Conservation (phyloP, 2,113 vertebrate genomes). For the Dolichallabes microphthalmus region DNA sequence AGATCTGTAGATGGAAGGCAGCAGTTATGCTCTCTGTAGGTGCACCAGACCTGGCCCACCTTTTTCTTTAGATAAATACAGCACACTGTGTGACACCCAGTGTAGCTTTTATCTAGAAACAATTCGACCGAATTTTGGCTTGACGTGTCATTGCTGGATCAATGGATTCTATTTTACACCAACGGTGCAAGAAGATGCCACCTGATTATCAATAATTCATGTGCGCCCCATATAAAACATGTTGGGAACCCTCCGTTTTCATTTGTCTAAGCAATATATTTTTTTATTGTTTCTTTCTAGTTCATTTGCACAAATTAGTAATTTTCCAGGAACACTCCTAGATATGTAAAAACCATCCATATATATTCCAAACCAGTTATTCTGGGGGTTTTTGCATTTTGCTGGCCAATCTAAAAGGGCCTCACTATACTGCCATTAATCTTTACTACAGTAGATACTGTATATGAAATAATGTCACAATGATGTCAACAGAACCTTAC, state of each 20-base stretch:
- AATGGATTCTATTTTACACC: background rate
- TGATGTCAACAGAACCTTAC: background rate
- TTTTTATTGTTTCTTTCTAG: background rate
- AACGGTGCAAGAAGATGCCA: background rate
- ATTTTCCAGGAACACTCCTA: background rate
- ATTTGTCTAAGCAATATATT: background rate
- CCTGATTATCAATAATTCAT: conserved; percentile 3
- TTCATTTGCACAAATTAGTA: background rate
- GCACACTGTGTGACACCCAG: background rate
- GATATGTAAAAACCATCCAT: background rate
- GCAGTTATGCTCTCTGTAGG: background rate
- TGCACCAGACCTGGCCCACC: background rate
- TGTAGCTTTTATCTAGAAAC: background rate
- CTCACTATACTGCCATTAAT: background rate
- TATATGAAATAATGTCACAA: background rate
- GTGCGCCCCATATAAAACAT: background rate
- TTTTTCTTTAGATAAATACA: background rate
- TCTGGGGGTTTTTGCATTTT: background rate
- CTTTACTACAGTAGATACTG: background rate
- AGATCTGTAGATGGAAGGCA: background rate
- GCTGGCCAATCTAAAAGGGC: background rate
- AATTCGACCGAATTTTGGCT: background rate
- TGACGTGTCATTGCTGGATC: background rate
- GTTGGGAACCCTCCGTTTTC: too few relatives aligned
- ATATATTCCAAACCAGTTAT: background rate